A percentile compares a stretch with the other conserved stretches of the same genome.
Conservation (phyloP, 2,888 invertebrate genomes). For the Nephrotoma appendiculata region DNA sequence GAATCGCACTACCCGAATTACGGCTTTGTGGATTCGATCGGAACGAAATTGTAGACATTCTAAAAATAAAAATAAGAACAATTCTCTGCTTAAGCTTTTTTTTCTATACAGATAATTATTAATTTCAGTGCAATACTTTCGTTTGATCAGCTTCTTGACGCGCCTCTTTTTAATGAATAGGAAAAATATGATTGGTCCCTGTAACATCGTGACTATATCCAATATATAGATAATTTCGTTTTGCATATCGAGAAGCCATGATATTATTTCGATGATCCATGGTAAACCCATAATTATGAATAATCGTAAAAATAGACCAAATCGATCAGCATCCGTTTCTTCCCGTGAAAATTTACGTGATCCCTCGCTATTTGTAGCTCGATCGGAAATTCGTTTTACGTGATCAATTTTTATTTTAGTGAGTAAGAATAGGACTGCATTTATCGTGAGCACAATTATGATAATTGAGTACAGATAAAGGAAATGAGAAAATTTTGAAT, state of each 20-base stretch:
- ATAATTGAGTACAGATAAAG: constrained; percentile 28
- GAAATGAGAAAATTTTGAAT: constrained; percentile 8
- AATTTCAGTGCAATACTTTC: not conserved
- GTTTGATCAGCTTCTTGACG: not conserved
- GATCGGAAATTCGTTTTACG: not conserved
- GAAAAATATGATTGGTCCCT: constrained; percentile 28
- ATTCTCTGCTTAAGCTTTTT: too few species aligned
- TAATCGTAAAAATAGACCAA: not conserved
- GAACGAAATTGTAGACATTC: not conserved
- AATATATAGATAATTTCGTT: constrained; percentile 16
- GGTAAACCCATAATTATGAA: constrained; percentile 59
- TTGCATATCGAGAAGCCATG: constrained; percentile 34
- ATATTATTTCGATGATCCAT: constrained; percentile 58
- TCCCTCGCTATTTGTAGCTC: not conserved
- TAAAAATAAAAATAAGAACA: not conserved
- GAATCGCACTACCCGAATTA: not conserved
- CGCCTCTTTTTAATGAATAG: not conserved
- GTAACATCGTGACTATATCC: constrained; percentile 35
- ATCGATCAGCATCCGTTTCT: not conserved
- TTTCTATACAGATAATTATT: too few species aligned
- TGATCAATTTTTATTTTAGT: constrained; percentile 21
- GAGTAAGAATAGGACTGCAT: constrained; percentile 26
- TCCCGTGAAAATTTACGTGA: not conserved
- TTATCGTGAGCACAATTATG: constrained; percentile 24
- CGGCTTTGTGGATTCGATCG: not conserved